Evolutionary conservation across 2,888 invertebrate genomes (phyloP).

Genomic region (Pheosia tremula): DNA sequence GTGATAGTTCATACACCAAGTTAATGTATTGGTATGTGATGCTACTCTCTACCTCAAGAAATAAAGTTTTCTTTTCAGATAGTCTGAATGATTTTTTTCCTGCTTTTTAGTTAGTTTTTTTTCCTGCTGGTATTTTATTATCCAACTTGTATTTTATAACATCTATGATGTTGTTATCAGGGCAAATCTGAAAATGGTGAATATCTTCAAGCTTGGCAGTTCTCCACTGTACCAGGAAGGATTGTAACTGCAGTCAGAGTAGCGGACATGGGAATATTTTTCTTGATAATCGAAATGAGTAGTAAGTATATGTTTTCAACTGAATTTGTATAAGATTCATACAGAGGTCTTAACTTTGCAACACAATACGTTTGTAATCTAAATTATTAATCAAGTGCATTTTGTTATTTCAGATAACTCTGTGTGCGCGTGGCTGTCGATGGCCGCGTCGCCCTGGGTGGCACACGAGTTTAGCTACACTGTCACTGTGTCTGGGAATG

Average conservation of each 20-base stretch:
- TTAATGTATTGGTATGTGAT: too few species aligned
- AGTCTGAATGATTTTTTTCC: too few species aligned
- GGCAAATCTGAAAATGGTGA: conserved; percentile 74
- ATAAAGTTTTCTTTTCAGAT: too few species aligned
- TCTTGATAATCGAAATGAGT: conserved; percentile 72
- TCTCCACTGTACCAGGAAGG: conserved; percentile 68
- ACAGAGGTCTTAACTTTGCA: too few species aligned
- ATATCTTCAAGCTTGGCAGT: conserved; percentile 78
- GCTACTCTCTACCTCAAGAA: too few species aligned
- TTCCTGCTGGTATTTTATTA: too few species aligned
- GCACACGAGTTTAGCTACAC: conserved; percentile 72
- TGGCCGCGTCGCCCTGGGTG: conserved; percentile 74
- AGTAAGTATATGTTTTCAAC: conserved; percentile 50
- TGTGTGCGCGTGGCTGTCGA: conserved; percentile 70
- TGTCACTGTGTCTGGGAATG: conserved; percentile 75
- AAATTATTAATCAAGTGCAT: background rate
- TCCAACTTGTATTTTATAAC: conserved; percentile 6
- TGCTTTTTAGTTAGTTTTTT: too few species aligned
- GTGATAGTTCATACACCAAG: too few species aligned
- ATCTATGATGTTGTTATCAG: conserved; percentile 42
- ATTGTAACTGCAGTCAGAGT: conserved; percentile 74
- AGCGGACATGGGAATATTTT: conserved; percentile 78
- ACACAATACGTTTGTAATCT: too few species aligned
- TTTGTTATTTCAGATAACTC: conserved; percentile 51
- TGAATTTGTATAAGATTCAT: too few species aligned